A percentile compares a stretch with the other conserved stretches of the same genome.
Evolutionary conservation across 2,888 invertebrate genomes (phyloP).

Genomic region (Sabellastarte sp.): DNA sequence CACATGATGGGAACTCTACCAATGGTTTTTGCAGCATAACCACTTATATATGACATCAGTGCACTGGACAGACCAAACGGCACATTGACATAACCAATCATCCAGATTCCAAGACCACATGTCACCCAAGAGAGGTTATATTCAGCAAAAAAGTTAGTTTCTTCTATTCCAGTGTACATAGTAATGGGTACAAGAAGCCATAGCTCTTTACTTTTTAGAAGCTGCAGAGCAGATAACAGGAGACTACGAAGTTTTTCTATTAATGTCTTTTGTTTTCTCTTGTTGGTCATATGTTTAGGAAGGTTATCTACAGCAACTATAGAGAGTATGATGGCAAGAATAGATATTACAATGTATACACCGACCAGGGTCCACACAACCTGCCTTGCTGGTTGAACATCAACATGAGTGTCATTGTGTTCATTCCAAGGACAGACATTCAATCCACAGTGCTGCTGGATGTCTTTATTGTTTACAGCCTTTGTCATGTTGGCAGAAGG

Average conservation of each 20-base stretch:
- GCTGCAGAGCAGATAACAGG: background rate
- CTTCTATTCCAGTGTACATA: background rate
- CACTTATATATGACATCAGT: background rate
- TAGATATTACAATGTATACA: background rate
- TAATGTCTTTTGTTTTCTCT: background rate
- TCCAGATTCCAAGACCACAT: background rate
- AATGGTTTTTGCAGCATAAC: background rate
- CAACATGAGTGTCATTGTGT: background rate
- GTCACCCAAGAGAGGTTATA: background rate
- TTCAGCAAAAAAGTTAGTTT: background rate
- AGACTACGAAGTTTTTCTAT: background rate
- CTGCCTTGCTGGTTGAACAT: background rate
- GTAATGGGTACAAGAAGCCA: background rate
- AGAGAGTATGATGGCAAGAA: background rate
- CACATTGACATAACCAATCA: background rate
- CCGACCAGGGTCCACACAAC: background rate
- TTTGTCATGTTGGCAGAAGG: background rate
- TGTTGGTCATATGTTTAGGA: background rate
- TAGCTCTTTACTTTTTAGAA: background rate
- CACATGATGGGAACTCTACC: background rate
- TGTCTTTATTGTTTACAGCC: background rate
- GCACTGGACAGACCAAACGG: background rate
- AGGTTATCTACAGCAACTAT: background rate
- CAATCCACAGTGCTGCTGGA: background rate
- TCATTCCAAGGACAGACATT: background rate